Conservation (phyloP, 2,797 vertebrate genomes). For the Rhincodon typus region DNA sequence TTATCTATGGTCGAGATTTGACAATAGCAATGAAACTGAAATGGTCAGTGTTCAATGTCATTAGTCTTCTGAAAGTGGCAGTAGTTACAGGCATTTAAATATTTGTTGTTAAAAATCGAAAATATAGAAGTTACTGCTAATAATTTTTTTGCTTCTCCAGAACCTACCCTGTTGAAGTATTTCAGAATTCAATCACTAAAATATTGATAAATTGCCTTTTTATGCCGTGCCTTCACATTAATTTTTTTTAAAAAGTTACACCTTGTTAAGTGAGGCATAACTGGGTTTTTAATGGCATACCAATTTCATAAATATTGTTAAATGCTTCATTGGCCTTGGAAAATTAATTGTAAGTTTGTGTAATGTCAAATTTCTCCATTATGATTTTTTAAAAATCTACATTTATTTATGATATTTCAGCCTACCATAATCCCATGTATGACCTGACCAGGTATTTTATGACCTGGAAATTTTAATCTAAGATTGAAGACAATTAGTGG, state of each 20-base stretch:
- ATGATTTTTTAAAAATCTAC: not conserved
- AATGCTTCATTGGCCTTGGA: not conserved
- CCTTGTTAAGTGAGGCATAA: not conserved
- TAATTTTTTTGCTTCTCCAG: no score
- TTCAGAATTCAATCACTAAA: not conserved
- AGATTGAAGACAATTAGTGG: not conserved
- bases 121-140: not conserved
- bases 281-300: no score
- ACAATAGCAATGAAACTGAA: not conserved
- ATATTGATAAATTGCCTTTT: not conserved
- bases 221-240: not conserved
- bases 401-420: not conserved
- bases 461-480: not conserved
- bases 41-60: not conserved
- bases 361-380: not conserved
- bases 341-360: not conserved
- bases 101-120: no score
- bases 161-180: not conserved
- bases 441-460: not conserved
- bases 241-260: not conserved
- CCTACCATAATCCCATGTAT: no score
- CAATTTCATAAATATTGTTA: not conserved
- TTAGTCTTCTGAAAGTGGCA: not conserved
- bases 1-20: not conserved
- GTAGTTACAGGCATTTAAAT: not conserved